Evolutionary conservation across 2,888 invertebrate species (phyloP).

Genomic region (Oscheius sp.): DNA sequence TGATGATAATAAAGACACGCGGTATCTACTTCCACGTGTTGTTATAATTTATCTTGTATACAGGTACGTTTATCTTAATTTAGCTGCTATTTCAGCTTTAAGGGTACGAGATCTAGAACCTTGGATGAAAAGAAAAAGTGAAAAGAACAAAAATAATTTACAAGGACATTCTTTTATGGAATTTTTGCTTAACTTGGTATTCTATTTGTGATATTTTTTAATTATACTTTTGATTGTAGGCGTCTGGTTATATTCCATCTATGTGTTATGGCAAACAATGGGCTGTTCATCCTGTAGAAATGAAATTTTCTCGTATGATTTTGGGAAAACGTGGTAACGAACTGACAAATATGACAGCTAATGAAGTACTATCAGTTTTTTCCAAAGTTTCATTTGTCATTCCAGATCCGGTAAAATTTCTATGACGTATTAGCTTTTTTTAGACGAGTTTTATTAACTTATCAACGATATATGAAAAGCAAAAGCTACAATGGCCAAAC

Average conservation of each 20-base stretch:
- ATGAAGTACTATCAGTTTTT: neutral
- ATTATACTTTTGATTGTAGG: neutral
- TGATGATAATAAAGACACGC: neutral
- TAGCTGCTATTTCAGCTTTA: neutral
- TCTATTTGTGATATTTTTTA: neutral
- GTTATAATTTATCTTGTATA: constrained; percentile 17
- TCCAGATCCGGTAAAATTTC: too few relatives aligned
- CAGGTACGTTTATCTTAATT: neutral
- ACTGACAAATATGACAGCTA: neutral
- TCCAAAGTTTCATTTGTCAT: neutral
- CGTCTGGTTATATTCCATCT: neutral
- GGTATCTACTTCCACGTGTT: neutral
- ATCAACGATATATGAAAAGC: too few relatives aligned
- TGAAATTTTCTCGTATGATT: neutral
- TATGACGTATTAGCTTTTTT: too few relatives aligned
- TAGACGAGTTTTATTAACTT: too few relatives aligned
- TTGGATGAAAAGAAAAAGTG: constrained; percentile 8
- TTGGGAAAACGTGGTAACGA: neutral
- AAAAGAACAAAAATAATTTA: neutral
- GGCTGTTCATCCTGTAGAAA: neutral
- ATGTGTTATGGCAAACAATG: neutral
- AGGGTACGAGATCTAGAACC: constrained; percentile 26
- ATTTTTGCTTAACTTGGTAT: constrained; percentile 14
- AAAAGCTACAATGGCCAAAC: too few relatives aligned
- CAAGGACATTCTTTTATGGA: constrained; percentile 21